A percentile compares a stretch with the other conserved stretches of the same genome.
phyloP scores from a whole-genome alignment of 2,888 invertebrate genomes.

The Eupithecia abbreviata region DNA sequence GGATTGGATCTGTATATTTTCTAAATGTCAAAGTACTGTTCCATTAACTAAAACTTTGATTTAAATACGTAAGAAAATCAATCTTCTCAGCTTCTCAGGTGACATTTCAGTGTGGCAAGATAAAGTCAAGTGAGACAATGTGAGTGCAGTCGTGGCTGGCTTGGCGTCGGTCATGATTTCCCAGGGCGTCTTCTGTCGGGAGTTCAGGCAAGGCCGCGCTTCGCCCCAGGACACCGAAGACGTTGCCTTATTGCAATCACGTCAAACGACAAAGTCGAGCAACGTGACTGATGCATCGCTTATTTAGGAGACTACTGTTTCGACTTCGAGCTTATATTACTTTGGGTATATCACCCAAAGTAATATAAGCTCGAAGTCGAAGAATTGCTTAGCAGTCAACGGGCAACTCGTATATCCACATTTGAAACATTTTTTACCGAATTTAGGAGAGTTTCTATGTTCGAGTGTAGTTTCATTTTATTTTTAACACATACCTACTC shows the following conservation, averaged over 20 bases:
- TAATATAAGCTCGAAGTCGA: no score
- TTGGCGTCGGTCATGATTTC: constrained; percentile 72
- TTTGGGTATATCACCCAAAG: no score
- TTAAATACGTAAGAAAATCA: neutral
- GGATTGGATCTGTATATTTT: constrained; percentile 22
- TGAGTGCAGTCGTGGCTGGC: constrained; percentile 39
- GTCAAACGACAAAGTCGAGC: constrained; percentile 44
- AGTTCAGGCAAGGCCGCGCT: constrained; percentile 54
- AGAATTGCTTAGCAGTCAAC: no score
- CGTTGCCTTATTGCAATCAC: constrained; percentile 60
- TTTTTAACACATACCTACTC: no score
- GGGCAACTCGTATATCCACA: no score
- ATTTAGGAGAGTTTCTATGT: no score
- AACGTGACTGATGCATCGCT: constrained; percentile 29
- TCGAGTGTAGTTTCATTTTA: no score
- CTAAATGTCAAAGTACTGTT: neutral
- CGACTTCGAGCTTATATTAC: neutral
- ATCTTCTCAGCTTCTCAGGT: neutral
- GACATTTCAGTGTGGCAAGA: constrained; percentile 22
- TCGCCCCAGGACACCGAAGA: constrained; percentile 44
- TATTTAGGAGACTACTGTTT: constrained; percentile 17
- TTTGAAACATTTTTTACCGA: no score
- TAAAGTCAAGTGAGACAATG: constrained; percentile 39
- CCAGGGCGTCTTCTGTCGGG: constrained; percentile 69
- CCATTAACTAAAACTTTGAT: neutral